Evolutionary conservation across 2,797 vertebrate genomes (phyloP), one percentile per base, ranked within the genome.

Genomic region (Sebastolobus altivelis): DNA sequence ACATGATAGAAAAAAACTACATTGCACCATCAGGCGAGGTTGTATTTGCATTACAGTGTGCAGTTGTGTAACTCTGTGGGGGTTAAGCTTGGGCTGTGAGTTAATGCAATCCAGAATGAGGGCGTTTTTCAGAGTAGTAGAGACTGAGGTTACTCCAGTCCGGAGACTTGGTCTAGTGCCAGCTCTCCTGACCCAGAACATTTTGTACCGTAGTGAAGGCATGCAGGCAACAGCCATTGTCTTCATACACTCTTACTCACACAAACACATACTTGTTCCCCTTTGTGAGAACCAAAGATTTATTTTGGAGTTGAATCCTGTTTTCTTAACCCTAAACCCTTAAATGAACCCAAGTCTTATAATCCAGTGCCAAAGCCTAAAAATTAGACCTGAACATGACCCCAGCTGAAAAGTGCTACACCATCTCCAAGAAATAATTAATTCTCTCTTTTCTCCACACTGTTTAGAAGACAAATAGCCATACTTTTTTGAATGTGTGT

Each of bases 161-260:
- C 90, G 83, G 80, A 80, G 88, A 82, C 81, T 89, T 93, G 93
- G 87, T 82, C 22, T 29, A 0, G 14, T 43, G 87, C 90, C 93
- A 94, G 54, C 55, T 82, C 82, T 86, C 82, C 83, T 94, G 91
- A 92, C 88, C 91, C 91, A 93, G 92, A 91, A 94, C 94, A 93
- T 88, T 92, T 80, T 92, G 93, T 92, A 89, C 92, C 37, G 29
- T 76, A 82, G 77, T 67, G 55, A 82, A 88, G 71, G 77, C 80
- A 90, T 66, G 80, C 72, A 88, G 80, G 81, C 81, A 71, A 63
- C 71, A 86, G 79, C 71, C 76, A 86, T 86, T 90, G 83, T 92
- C 77, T 84, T 82, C 68, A 56, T 25, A 35, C 40, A 79, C 67
- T 43, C 66, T 29, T 12, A 66, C 67, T 40, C 60, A 40, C 69